Base-by-base conservation (phyloP, 2,888 invertebrate genomes). In the Heliconius cydno region DNA sequence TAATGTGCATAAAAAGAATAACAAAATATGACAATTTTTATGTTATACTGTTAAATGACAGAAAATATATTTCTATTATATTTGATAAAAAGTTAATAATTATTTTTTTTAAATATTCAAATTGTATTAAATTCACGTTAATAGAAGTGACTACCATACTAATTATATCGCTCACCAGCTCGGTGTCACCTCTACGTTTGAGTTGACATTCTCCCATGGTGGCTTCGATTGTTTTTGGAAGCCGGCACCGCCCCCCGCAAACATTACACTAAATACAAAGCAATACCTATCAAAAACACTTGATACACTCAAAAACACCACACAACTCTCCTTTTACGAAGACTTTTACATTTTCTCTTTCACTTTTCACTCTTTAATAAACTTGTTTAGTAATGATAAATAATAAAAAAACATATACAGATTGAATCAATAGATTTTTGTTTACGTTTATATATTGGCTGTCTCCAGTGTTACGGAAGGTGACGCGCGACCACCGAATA, bases 211-310 rank as follows among this genome's bases (percentile, higher is more conserved):
- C 85, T 94, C 93, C 93, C 93, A 93, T 28, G 93, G 94, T 67
- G 93, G 94, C 82, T 93, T 93, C 5, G 92, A 92, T 85, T 92
- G 92, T 86, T 93, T 94, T 82, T 94, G 94, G 82, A 94, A 93
- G 13, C 93, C 94, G 15, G 94, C 93, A 41, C 93, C 94, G 13
- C 93, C 93, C 4, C 94, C 93, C 84, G 94, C 94, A 81, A 94
- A 94, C 94, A 94, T 94, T 83, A 41, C n/a, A 34, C n/a, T 63
- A 41, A 65, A 13, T 60, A 75, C n/a, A 52, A 72, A 57, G 13
- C 13, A 30, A 46, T 9, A 25, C 52, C 10, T 25, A 67, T 87
- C 60, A 74, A 25, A 83, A 79, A 84, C 41, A 82, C 77, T 77
- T 73, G 77, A 81, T 80, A 76, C 78, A 77, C 77, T 76, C 63